Base-by-base conservation (phyloP, 2,888 invertebrate genomes). In the Mamestra brassicae region DNA sequence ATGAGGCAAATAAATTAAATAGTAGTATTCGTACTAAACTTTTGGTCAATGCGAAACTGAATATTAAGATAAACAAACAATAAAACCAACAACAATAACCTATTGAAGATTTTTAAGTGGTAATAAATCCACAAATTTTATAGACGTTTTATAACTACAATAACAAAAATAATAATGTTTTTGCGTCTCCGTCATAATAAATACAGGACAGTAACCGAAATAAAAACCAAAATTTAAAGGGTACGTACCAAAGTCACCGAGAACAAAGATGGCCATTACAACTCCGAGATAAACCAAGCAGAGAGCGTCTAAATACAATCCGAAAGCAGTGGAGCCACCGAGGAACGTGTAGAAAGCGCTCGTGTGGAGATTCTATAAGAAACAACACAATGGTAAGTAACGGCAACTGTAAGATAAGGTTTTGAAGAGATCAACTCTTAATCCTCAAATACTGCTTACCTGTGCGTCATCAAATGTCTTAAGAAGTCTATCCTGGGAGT, bases 231-330 rank as follows among this genome's bases (percentile, higher is more conserved):
- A 7, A 36, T 1, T 8, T 47, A 38, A 61, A 61, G 17, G 36
- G 15, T 71, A 91, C 97, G 95, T 93, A 97, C 98, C 96, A 80
- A 96, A 95, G 85, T 97, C 96, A 47, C 97, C 87, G 0, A 97
- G 71, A n/a, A 98, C 95, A 88, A 98, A 97, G 63, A 97, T 97
- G 73, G 97, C 97, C 45, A 98, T 97, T 3, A 98, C 97, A 2
- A 96, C 90, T 0, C 97, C 96, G 13, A 98, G 96, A 89, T 98
- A 98, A 2, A 97, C 78, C 13, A 97, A 96, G 84, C 98, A 98
- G 13, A 98, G 92, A 75, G 97, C 95, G 89, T 99, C 99, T 80
- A 98, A 94, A 91, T 98, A 97, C 45, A 98, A 93, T 3, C 98
- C 98, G 78, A 99, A 97, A 85, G 98, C 98, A 0, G 97, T 94